Evolutionary conservation across 92 coral and sea anemone genomes (phyloP).

Genomic region (Hydrozoanthus gracilis): DNA sequence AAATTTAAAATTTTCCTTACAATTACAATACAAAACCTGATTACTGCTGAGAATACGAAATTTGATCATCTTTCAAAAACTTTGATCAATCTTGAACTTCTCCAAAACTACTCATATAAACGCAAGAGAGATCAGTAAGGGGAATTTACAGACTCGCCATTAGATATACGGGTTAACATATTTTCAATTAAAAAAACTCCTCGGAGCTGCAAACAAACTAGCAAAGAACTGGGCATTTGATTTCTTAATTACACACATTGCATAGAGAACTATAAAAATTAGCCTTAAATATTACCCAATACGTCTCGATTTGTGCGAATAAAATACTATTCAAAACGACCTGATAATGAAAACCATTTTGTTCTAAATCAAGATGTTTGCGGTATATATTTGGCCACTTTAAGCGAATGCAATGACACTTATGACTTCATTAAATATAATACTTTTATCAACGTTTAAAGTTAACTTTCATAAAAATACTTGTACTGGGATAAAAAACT

Average conservation of each 20-base stretch:
- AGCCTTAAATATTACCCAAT: background rate
- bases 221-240: background rate
- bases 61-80: no score
- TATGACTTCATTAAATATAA: slow-evolving; percentile 27
- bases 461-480: slow-evolving; percentile 37
- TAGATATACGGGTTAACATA: no score
- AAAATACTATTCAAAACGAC: background rate
- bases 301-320: background rate
- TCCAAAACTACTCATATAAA: no score
- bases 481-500: slow-evolving; percentile 20
- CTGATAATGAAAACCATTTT: background rate
- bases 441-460: background rate
- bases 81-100: no score
- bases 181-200: no score
- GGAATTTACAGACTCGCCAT: no score
- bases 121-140: no score
- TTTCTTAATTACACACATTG: background rate
- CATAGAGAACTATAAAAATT: background rate
- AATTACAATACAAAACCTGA: no score
- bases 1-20: no score
- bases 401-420: background rate
- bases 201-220: no score
- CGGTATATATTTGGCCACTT: background rate
- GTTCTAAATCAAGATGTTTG: slow-evolving; percentile 1
- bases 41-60: no score